Conservation (phyloP, 2,888 invertebrate genomes). For the Trissolcus japonicus region DNA sequence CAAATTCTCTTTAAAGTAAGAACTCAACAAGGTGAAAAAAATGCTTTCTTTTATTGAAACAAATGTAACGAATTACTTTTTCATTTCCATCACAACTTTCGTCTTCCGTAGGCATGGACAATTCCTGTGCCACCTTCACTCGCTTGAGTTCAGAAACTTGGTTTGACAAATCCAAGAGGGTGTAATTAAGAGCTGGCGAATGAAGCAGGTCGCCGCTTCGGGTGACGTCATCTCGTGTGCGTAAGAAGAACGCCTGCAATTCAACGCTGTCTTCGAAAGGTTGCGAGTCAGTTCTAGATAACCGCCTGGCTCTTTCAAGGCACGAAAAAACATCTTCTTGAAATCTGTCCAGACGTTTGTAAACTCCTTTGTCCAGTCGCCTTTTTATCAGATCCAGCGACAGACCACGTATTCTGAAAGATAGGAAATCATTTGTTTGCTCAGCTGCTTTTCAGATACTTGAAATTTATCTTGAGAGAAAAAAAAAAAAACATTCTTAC, state of each 20-base stretch:
- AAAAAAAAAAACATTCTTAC: constrained; percentile 69
- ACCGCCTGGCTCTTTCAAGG: constrained; percentile 90
- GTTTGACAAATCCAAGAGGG: constrained; percentile 84
- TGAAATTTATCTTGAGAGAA: neutral
- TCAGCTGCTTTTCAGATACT: neutral
- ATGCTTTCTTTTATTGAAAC: too few species aligned
- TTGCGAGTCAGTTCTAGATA: constrained; percentile 94
- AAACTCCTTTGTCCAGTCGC: constrained; percentile 92
- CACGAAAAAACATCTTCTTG: constrained; percentile 98
- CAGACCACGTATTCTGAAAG: constrained; percentile 84
- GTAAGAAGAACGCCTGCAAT: constrained; percentile 93
- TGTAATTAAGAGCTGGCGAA: constrained; percentile 91
- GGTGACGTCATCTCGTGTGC: constrained; percentile 84
- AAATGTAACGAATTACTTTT: constrained; percentile 63
- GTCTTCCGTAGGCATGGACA: constrained; percentile 82
- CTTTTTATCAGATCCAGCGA: constrained; percentile 95
- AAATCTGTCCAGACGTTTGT: constrained; percentile 94
- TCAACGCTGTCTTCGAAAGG: constrained; percentile 97
- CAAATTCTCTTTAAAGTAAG: too few species aligned
- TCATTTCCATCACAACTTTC: constrained; percentile 78
- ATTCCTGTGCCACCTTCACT: constrained; percentile 85
- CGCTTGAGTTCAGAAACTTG: constrained; percentile 87
- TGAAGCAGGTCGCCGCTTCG: constrained; percentile 86
- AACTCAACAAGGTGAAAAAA: too few species aligned
- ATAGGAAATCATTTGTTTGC: neutral